Evolutionary conservation across 2,797 vertebrate species (phyloP).

Genomic region (Emys orbicularis): DNA sequence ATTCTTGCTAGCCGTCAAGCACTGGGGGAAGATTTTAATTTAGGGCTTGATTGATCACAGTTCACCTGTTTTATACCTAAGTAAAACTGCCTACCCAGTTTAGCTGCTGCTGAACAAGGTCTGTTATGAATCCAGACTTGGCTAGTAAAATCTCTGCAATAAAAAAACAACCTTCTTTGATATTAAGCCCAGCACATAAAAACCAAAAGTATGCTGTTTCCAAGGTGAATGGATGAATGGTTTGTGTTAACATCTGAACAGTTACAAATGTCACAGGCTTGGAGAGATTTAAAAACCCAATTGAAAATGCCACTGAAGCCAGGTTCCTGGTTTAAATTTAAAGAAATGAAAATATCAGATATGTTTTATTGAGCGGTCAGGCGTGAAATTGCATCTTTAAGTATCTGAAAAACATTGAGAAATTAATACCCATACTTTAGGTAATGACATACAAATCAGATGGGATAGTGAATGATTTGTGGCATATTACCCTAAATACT

Average conservation of each 20-base stretch:
- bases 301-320: constrained; percentile 58
- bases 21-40: constrained; percentile 6
- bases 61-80: constrained; percentile 66
- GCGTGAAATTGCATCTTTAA: constrained; percentile 63
- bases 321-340: constrained; percentile 75
- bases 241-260: constrained; percentile 72
- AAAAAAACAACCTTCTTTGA: constrained; percentile 73
- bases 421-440: constrained; percentile 48
- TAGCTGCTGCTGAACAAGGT: not conserved
- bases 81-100: not conserved
- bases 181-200: constrained; percentile 74
- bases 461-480: constrained; percentile 35
- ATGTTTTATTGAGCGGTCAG: constrained; percentile 62
- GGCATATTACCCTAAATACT: not conserved
- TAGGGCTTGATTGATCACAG: not conserved
- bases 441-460: constrained; percentile 60
- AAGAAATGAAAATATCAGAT: constrained; percentile 66
- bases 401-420: constrained; percentile 14
- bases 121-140: constrained; percentile 68
- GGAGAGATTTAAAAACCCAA: constrained; percentile 55
- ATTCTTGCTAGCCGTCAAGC: not conserved
- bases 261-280: constrained; percentile 68
- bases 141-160: constrained; percentile 62
- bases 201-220: constrained; percentile 71
- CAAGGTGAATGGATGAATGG: constrained; percentile 75